Percentiles rank a stretch among this genome's conserved stretches.
These are phyloP conservation scores for Ictidomys tridecemlineatus DNA, from an alignment of 2,113 vertebrate species.

Conservation along the genomic window DNA sequence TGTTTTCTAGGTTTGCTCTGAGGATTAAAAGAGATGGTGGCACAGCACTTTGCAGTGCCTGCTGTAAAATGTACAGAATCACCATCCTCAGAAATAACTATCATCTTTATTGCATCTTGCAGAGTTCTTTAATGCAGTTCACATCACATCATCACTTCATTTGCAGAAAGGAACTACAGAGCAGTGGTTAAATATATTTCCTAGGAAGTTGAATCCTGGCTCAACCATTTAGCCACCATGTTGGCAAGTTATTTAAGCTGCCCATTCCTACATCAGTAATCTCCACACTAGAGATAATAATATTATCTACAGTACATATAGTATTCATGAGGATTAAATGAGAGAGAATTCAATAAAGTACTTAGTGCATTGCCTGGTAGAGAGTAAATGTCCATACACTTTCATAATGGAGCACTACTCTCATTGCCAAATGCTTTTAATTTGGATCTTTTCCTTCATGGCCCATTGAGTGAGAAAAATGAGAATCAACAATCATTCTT, in stretches of 20 bases:
- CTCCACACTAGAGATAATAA: not conserved
- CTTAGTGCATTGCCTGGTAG: not conserved
- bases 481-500: not conserved
- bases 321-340: not conserved
- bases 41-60: not conserved
- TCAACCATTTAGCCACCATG: not conserved
- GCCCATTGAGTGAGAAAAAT: not conserved
- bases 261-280: not conserved
- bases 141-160: not conserved
- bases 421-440: not conserved
- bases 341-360: not conserved
- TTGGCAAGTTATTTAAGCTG: not conserved
- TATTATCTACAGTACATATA: not conserved
- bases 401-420: not conserved
- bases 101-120: not conserved
- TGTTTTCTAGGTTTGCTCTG: not conserved
- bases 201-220: not conserved
- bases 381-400: not conserved
- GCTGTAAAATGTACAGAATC: constrained; percentile 1
- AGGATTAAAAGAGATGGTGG: not conserved
- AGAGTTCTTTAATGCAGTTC: not conserved
- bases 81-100: not conserved
- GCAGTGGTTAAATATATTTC: not conserved
- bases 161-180: not conserved
- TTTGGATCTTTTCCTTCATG: not conserved